Evolutionary conservation across 2,113 vertebrate genomes (phyloP).

Genomic region (Elaphurus davidianus): DNA sequence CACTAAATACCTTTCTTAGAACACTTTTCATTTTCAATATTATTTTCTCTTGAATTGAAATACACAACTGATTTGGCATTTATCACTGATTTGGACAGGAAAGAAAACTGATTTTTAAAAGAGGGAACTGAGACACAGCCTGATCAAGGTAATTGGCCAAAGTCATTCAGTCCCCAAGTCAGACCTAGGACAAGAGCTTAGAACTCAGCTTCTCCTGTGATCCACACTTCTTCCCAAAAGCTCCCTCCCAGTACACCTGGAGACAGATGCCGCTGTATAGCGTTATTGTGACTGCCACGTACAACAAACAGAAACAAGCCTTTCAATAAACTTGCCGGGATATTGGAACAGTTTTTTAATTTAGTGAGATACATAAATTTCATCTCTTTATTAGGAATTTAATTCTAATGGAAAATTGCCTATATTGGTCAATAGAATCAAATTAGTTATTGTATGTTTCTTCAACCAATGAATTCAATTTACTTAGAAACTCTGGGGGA

Average conservation of each 20-base stretch:
- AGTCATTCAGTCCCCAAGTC: background rate
- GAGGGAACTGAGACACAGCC: background rate
- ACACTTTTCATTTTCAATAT: background rate
- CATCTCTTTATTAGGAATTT: background rate
- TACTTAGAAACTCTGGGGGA: background rate
- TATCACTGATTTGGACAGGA: background rate
- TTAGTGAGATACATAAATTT: background rate
- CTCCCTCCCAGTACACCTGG: background rate
- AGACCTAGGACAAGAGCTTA: background rate
- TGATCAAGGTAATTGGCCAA: background rate
- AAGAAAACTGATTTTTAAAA: background rate
- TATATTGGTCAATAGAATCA: background rate
- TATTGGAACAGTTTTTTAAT: background rate
- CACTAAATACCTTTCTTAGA: background rate
- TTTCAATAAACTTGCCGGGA: background rate
- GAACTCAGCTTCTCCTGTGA: background rate
- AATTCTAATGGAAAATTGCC: background rate
- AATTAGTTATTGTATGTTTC: background rate
- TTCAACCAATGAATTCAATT: background rate
- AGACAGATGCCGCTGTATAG: background rate
- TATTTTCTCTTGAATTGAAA: background rate
- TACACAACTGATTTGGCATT: background rate
- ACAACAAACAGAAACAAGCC: background rate
- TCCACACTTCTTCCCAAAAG: background rate
- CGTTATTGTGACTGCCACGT: background rate